Conservation (phyloP, 2,797 vertebrate genomes). For the Leuciscus waleckii region DNA sequence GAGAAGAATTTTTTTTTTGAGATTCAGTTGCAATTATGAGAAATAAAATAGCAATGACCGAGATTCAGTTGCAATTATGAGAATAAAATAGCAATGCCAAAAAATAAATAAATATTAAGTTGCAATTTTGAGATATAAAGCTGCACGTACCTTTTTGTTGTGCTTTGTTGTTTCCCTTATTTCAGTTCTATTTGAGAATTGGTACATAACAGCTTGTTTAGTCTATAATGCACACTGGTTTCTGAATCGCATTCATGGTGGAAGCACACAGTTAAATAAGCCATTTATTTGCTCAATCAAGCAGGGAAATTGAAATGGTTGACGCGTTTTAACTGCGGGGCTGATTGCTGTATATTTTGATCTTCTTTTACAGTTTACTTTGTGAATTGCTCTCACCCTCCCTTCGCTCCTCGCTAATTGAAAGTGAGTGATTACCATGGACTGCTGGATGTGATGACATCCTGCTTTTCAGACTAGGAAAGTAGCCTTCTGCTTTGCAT, state of each 20-base stretch:
- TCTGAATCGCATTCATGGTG: slow-evolving; percentile 47
- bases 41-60: background rate
- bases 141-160: slow-evolving; percentile 32
- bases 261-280: slow-evolving; percentile 48
- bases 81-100: background rate
- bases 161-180: slow-evolving; percentile 34
- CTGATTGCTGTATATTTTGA: slow-evolving; percentile 60
- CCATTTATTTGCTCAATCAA: slow-evolving; percentile 60
- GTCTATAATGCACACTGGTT: slow-evolving; percentile 46
- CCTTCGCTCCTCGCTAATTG: slow-evolving; percentile 38
- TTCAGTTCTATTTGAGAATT: slow-evolving; percentile 46
- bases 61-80: background rate
- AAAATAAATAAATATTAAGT: slow-evolving; percentile 7
- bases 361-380: slow-evolving; percentile 56
- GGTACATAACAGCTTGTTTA: slow-evolving; percentile 42
- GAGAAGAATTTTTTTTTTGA: background rate
- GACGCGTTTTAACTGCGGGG: slow-evolving; percentile 54
- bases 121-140: background rate
- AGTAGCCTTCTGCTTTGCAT: slow-evolving; percentile 50
- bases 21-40: background rate
- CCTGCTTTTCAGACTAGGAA: slow-evolving; percentile 35
- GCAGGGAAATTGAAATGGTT: slow-evolving; percentile 50
- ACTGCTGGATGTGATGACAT: slow-evolving; percentile 46
- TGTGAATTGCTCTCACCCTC: slow-evolving; percentile 40
- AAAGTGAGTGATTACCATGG: slow-evolving; percentile 51